Evolutionary conservation across 2,888 invertebrate genomes (phyloP), one percentile per base, ranked within the genome.

Genomic region (Andrena fulva): DNA sequence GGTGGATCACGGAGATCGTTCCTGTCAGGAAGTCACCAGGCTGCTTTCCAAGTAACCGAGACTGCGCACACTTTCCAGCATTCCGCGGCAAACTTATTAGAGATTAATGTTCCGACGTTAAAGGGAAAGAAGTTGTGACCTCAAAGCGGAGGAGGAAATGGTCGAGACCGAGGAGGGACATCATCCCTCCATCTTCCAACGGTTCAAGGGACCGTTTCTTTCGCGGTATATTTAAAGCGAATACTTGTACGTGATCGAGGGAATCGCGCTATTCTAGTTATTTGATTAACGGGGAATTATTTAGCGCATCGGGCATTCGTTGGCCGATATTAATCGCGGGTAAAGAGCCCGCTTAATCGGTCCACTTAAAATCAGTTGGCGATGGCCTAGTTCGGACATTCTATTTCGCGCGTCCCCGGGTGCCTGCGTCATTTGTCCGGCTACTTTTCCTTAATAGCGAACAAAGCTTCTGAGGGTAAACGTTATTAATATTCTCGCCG

Each of bases 21-120:
- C 59, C 71, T 60, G 73, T 83, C 68, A 50, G n/a, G 12, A 86
- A 86, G 87, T 87, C 87, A 87, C 2, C 27, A 24, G 56, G 4
- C 56, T 56, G 10, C 10, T 56, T 56, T 56, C 27, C 10, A 56
- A 27, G 24, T 24, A 27, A 27, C 10, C 27, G 56, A 56, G 24
- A 56, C 56, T 12, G 4, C 24, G 56, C 12, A 27, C 56, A 10
- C 10, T 56, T 56, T 24, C 56, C 24, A 24, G 10, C 10, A 56
- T 56, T 24, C 20, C 4, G 27, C 10, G 42, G 42, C 42, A 16
- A 42, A 42, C 42, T 42, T 42, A 42, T 42, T 42, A 16, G 16
- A 42, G 16, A 16, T 42, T 42, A 42, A 42, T 42, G 12, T 16
- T 16, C 12, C 42, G 42, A 42, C 42, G 16, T 42, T 42, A 16